Evolutionary conservation across 2,797 vertebrate genomes (phyloP).

Genomic region (Argentina silus): DNA sequence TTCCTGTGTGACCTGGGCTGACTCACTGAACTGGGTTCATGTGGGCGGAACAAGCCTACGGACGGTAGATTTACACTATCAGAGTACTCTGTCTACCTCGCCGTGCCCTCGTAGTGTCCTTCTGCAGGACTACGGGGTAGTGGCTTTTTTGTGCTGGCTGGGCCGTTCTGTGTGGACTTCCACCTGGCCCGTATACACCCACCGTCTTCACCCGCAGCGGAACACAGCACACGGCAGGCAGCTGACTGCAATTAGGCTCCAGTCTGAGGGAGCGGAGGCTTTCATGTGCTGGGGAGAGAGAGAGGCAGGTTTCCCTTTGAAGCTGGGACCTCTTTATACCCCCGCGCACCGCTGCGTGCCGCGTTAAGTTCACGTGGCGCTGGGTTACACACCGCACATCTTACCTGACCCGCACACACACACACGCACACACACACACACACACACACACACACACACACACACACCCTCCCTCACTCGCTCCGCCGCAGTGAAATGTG

Average conservation of each 20-base stretch:
- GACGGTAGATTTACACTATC: too few species aligned
- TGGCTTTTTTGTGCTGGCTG: not conserved
- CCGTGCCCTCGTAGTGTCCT: too few species aligned
- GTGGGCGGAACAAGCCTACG: too few species aligned
- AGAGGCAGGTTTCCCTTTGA: conserved; percentile 39
- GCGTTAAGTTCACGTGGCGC: not conserved
- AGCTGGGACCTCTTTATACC: conserved; percentile 29
- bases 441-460: too few species aligned
- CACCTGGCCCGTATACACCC: not conserved
- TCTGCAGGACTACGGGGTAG: not conserved
- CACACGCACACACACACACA: not conserved
- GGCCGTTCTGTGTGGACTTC: not conserved
- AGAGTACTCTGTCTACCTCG: too few species aligned
- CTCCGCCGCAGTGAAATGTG: not conserved
- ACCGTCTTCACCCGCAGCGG: conserved; percentile 10
- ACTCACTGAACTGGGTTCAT: not conserved
- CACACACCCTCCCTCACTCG: not conserved
- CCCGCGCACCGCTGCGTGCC: conserved; percentile 17
- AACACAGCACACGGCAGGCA: conserved; percentile 37
- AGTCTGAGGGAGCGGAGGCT: conserved; percentile 38
- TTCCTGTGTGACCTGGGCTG: not conserved
- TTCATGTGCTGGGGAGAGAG: conserved; percentile 37
- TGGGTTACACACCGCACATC: not conserved
- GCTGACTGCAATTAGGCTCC: conserved; percentile 51
- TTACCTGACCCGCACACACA: not conserved